phyloP scores from a whole-genome alignment of 2,888 invertebrate genomes.

The Hyposoter dolosus region DNA sequence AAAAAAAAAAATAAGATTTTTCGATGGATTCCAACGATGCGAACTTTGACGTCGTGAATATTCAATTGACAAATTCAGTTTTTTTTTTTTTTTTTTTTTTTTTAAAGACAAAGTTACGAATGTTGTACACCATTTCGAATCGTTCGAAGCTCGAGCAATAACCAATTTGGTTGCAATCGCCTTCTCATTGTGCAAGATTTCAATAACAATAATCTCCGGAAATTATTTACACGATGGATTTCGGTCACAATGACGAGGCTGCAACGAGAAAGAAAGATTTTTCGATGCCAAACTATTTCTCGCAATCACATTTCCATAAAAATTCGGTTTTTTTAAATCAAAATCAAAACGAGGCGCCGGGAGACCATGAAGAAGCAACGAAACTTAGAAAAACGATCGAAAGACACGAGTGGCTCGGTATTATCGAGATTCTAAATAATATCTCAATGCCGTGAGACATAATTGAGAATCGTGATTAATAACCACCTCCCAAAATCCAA shows the following conservation, averaged over 20 bases:
- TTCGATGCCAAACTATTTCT: neutral
- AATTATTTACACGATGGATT: constrained; percentile 17
- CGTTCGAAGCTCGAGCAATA: neutral
- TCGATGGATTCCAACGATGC: too few species aligned
- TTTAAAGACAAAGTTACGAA: neutral
- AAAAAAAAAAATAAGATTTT: too few species aligned
- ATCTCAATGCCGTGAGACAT: neutral
- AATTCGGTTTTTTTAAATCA: constrained; percentile 18
- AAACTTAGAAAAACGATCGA: neutral
- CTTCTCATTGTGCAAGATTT: constrained; percentile 4
- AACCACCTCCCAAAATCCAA: neutral
- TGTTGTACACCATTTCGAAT: neutral
- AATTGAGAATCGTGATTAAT: neutral
- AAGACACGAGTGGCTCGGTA: neutral
- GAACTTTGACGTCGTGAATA: neutral
- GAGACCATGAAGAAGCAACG: neutral
- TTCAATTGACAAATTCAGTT: constrained; percentile 6
- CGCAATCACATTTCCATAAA: neutral
- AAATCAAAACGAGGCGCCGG: constrained; percentile 1
- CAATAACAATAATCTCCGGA: constrained; percentile 8
- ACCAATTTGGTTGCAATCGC: neutral
- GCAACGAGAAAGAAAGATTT: neutral
- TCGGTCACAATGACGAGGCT: neutral
- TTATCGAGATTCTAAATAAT: neutral
- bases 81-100: neutral